Evolutionary conservation across 2,113 vertebrate genomes (phyloP).

Genomic region (Erythrolamprus reginae): DNA sequence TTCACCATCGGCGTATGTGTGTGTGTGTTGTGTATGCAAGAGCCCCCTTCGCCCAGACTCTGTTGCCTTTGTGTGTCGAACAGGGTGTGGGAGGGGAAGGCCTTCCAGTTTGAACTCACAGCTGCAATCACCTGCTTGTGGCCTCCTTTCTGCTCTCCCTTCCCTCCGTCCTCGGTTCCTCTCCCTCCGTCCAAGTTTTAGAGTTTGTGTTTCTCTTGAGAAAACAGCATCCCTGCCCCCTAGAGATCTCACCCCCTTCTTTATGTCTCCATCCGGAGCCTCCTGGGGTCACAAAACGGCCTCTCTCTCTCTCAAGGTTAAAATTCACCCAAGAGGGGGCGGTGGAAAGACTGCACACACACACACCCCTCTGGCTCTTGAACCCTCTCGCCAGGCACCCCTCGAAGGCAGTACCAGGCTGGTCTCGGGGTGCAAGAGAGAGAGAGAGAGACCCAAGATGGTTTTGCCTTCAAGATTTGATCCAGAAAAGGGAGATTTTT

Average conservation of each 20-base stretch:
- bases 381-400: not conserved
- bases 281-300: too few relatives aligned
- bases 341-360: too few relatives aligned
- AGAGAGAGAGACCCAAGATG: too few relatives aligned
- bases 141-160: too few relatives aligned
- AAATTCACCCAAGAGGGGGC: too few relatives aligned
- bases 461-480: not conserved
- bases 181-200: not conserved
- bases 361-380: not conserved
- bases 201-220: constrained; percentile 37
- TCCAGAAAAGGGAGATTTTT: too few relatives aligned
- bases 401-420: not conserved
- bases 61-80: constrained; percentile 21
- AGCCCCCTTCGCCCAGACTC: constrained; percentile 25
- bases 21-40: not conserved
- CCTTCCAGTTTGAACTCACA: constrained; percentile 29
- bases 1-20: not conserved
- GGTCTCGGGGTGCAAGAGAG: not conserved
- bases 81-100: constrained; percentile 20
- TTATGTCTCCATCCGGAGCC: too few relatives aligned
- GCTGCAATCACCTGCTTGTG: constrained; percentile 45
- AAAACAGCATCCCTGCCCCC: constrained; percentile 36
- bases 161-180: not conserved
- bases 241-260: constrained; percentile 26
- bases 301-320: too few relatives aligned